Evolutionary conservation across 37 sponge, comb jelly and placozoan species (phyloP).

Genomic region (Lycopodina hypogea): DNA sequence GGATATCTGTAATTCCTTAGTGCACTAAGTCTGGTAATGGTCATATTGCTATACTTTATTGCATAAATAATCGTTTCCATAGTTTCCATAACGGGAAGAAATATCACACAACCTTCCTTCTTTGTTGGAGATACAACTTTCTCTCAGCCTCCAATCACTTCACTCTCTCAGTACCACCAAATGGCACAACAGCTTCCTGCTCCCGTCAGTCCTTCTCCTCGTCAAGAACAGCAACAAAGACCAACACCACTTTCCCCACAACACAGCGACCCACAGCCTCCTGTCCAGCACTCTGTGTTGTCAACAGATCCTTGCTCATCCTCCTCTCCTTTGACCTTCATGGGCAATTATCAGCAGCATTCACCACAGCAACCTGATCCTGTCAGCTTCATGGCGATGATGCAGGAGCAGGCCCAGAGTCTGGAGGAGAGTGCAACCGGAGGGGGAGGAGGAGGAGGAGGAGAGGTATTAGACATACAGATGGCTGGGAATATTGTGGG

Average conservation of each 20-base stretch:
- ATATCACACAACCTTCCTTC: background rate
- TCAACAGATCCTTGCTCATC: too few relatives aligned
- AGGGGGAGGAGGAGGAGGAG: background rate
- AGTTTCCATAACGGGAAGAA: conserved; percentile 1
- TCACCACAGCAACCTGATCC: background rate
- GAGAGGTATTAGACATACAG: background rate
- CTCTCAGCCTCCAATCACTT: background rate
- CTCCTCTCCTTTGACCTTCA: too few relatives aligned
- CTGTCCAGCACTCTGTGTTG: too few relatives aligned
- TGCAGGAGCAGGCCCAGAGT: background rate
- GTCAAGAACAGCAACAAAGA: too few relatives aligned
- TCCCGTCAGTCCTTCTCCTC: too few relatives aligned
- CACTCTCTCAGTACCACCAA: background rate
- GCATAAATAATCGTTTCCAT: background rate
- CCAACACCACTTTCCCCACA: too few relatives aligned
- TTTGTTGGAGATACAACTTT: background rate
- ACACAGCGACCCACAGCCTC: too few relatives aligned
- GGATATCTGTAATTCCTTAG: conserved; percentile 12
- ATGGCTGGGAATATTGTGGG: background rate
- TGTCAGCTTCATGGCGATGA: background rate
- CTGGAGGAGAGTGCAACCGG: background rate
- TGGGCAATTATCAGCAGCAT: background rate
- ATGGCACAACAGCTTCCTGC: background rate
- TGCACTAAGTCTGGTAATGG: too few relatives aligned
- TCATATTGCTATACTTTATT: too few relatives aligned